phyloP scores from a whole-genome alignment of 1,140 invertebrate species.

The Lethrus apterus region DNA sequence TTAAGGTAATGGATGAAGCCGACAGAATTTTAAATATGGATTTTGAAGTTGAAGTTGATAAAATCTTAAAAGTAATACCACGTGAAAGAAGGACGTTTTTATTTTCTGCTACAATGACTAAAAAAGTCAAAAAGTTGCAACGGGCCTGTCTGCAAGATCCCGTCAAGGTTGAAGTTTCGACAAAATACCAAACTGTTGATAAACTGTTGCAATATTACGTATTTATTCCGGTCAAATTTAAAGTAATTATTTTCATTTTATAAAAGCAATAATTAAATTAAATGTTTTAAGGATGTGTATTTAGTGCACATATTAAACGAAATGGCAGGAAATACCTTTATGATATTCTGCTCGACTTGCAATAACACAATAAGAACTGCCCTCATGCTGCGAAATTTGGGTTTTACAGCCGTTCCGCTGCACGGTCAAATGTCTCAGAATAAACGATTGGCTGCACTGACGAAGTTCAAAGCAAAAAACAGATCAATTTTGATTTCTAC shows the following conservation, averaged over 20 bases:
- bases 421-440: constrained; percentile 97
- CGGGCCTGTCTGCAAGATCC: constrained; percentile 88
- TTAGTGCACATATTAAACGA: constrained; percentile 95
- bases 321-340: constrained; percentile 91
- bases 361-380: constrained; percentile 84
- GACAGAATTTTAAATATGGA: constrained; percentile 95
- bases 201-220: constrained; percentile 93
- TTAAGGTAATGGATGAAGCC: constrained; percentile 88
- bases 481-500: constrained; percentile 89
- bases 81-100: constrained; percentile 79
- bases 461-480: constrained; percentile 87
- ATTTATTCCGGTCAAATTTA: constrained; percentile 94
- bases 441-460: constrained; percentile 82
- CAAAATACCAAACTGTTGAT: constrained; percentile 96
- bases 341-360: constrained; percentile 95
- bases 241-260: constrained; percentile 49
- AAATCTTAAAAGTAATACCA: constrained; percentile 89
- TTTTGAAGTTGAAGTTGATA: constrained; percentile 93
- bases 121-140: constrained; percentile 95
- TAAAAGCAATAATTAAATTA: neutral
- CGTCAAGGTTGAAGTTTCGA: constrained; percentile 92
- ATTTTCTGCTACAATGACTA: constrained; percentile 98
- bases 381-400: constrained; percentile 78
- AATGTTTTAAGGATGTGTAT: constrained; percentile 74
- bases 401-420: constrained; percentile 86